Percentiles rank a stretch among this genome's conserved stretches.
Conservation (phyloP, 2,888 invertebrate genomes). For the Copidosoma aretas region DNA sequence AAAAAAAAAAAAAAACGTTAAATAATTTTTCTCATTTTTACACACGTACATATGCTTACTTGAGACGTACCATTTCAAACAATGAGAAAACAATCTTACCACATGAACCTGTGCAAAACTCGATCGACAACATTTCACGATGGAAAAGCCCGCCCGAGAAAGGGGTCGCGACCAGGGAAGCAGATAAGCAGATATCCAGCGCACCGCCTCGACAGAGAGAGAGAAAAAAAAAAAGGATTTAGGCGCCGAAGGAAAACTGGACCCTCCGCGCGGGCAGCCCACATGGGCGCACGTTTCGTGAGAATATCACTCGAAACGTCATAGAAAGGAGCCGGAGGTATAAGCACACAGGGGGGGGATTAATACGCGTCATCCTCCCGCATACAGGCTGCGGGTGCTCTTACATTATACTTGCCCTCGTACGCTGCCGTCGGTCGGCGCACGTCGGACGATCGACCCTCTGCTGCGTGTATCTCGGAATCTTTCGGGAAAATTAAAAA, state of each 20-base stretch:
- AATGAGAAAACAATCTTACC: too few relatives aligned
- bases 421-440: too few relatives aligned
- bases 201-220: neutral
- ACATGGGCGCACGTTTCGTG: neutral
- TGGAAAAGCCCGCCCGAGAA: too few relatives aligned
- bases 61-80: too few relatives aligned
- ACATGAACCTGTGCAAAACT: too few relatives aligned
- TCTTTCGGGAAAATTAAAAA: neutral
- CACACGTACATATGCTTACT: too few relatives aligned
- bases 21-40: too few relatives aligned
- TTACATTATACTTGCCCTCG: neutral
- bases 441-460: neutral
- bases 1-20: too few relatives aligned
- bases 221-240: neutral
- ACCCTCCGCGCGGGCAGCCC: neutral
- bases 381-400: neutral
- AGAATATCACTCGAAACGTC: neutral
- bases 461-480: neutral
- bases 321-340: neutral
- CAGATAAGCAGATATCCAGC: neutral
- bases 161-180: too few relatives aligned
- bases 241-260: neutral
- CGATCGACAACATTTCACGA: too few relatives aligned
- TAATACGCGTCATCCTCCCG: constrained; percentile 1
- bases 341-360: neutral